Base-by-base conservation (phyloP, 2,797 vertebrate genomes). In the Iguana delicatissima region DNA sequence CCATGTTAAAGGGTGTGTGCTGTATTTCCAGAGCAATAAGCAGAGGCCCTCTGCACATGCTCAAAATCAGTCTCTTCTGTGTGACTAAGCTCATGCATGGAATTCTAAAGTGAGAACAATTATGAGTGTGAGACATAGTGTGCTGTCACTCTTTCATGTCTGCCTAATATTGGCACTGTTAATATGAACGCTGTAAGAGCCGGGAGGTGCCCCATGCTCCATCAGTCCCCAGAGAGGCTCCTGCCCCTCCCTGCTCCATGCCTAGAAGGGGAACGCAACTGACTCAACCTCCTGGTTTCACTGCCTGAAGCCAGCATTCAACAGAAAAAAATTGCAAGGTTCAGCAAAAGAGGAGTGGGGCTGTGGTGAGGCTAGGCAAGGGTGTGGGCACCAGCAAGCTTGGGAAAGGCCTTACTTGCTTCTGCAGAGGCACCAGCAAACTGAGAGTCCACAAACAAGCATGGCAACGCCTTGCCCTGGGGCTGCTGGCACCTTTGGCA, bases 261-360 rank as follows among this genome's bases (percentile, higher is more conserved):
- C 92, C 92, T 90, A 86, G 10, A 89, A 72, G 95, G 93, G 85
- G 29, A 93, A 95, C 38, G 96, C 95, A 7, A 38, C 84, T 96
- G 96, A 96, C 95, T 96, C 96, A 96, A 90, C 83, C 83, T 90
- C 93, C 91, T 16, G 82, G 96, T 96, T 96, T 96, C 95, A 92
- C 91, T 94, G 89, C 92, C 94, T 32, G 10, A 22, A 92, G 95
- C 96, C 96, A 95, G 92, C 64, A 85, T 86, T 89, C 92, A 81
- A 93, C 32, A 32, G 32, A 69, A 92, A 93, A 6, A 46, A 46
- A 46, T 4, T 0, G 72, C 64, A 64, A 29, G 50, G 85, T 64
- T 12, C 1, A 1, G 88, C 93, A 74, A 80, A 92, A 2, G 29
- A 81, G 89, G 89, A 29, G 67, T 22, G 67, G 22, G 62, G 62